Evolutionary conservation across 2,113 vertebrate species (phyloP).

Genomic region (Cephalopholis sonnerati): DNA sequence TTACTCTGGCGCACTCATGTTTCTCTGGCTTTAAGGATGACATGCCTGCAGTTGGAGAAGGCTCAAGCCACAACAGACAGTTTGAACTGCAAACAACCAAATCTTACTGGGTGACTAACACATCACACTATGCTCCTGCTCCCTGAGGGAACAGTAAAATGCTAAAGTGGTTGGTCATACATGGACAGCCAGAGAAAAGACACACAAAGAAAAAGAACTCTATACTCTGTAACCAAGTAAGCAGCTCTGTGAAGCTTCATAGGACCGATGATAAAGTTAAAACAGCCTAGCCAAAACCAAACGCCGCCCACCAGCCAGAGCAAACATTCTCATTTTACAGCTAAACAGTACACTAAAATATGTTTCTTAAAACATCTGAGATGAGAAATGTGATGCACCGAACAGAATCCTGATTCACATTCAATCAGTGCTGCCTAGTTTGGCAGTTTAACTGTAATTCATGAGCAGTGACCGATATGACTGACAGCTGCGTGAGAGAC

Average conservation of each 20-base stretch:
- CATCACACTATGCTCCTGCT: slow-evolving; percentile 17
- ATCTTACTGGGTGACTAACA: slow-evolving; percentile 50
- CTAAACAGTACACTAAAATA: too few species aligned
- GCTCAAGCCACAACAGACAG: slow-evolving; percentile 52
- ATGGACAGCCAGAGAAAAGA: not conserved
- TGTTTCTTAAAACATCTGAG: too few species aligned
- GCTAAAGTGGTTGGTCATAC: slow-evolving; percentile 44
- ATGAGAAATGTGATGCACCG: too few species aligned
- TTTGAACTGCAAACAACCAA: slow-evolving; percentile 48
- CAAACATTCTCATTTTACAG: too few species aligned
- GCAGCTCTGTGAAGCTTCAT: not conserved
- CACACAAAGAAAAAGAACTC: slow-evolving; percentile 8
- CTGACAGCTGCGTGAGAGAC: too few species aligned
- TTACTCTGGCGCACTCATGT: slow-evolving; percentile 33
- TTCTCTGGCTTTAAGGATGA: slow-evolving; percentile 44
- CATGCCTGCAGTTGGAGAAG: slow-evolving; percentile 18
- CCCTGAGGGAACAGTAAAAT: slow-evolving; percentile 28
- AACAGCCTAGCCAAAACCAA: too few species aligned
- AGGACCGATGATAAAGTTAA: too few species aligned
- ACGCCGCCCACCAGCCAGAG: too few species aligned
- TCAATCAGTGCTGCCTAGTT: too few species aligned
- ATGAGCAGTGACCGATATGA: too few species aligned
- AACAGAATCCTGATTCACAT: too few species aligned
- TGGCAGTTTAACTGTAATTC: too few species aligned
- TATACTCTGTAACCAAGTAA: not conserved